These are phyloP conservation scores for Helicoverpa assulta DNA, from an alignment of 2,888 invertebrate genomes.

Conservation along the genomic window DNA sequence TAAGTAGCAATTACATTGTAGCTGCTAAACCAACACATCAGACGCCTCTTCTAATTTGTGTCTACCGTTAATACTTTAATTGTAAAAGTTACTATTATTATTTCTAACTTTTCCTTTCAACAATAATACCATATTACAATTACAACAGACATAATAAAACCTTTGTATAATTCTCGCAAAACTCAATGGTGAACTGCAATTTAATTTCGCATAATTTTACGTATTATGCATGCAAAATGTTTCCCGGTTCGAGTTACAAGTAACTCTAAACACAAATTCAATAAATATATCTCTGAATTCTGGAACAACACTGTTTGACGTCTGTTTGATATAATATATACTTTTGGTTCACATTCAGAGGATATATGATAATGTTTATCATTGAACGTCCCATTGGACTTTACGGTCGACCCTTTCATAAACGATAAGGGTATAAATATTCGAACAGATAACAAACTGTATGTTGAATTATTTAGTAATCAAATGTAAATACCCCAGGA, in stretches of 20 bases:
- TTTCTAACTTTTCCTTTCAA: too few species aligned
- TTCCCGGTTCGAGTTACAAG: not conserved
- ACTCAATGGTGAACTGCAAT: too few species aligned
- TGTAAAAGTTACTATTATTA: too few species aligned
- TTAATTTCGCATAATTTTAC: too few species aligned
- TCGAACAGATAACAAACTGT: not conserved
- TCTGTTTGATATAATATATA: constrained; percentile 1
- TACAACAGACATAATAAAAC: too few species aligned
- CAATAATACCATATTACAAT: too few species aligned
- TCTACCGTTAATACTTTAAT: too few species aligned
- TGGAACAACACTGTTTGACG: not conserved
- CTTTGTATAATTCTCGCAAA: too few species aligned
- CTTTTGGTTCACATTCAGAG: not conserved
- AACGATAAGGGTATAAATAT: constrained; percentile 9
- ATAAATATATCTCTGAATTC: not conserved
- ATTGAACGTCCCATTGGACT: not conserved
- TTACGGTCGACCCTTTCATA: not conserved
- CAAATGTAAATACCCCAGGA: not conserved
- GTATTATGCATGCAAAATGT: not conserved
- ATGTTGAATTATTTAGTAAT: not conserved
- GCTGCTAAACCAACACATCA: too few species aligned
- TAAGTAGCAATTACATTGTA: too few species aligned
- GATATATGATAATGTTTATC: constrained; percentile 16
- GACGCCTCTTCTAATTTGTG: too few species aligned
- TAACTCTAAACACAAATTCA: not conserved